phyloP scores from a whole-genome alignment of 2,797 vertebrate genomes.

The Coracias cyanogaster region DNA sequence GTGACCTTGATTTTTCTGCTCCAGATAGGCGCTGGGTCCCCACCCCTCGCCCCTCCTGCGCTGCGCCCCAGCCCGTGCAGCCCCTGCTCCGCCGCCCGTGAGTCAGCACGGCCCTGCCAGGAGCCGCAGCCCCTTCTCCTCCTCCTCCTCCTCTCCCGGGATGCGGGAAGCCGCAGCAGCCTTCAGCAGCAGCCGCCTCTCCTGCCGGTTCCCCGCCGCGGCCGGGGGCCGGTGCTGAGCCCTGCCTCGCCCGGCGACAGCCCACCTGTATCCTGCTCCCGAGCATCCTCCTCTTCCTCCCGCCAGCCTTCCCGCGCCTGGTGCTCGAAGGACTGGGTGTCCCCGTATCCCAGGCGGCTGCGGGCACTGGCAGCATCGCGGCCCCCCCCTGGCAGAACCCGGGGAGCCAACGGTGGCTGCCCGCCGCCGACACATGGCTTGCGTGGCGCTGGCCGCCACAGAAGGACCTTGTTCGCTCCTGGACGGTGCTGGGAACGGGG shows the following conservation, averaged over 20 bases:
- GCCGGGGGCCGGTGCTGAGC: not conserved
- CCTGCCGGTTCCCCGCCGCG: not conserved
- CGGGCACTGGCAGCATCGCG: not conserved
- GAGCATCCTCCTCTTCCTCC: not conserved
- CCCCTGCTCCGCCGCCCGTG: slow-evolving; percentile 55
- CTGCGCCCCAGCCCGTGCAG: not conserved
- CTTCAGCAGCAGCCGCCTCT: not conserved
- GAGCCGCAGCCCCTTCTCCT: not conserved
- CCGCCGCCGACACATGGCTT: not conserved
- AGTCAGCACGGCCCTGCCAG: slow-evolving; percentile 78
- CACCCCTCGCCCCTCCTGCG: slow-evolving; percentile 47
- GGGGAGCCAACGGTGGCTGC: not conserved
- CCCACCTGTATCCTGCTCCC: not conserved
- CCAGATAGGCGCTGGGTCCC: slow-evolving; percentile 19
- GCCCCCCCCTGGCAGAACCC: not conserved
- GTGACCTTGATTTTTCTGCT: slow-evolving; percentile 61
- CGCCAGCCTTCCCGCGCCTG: not conserved
- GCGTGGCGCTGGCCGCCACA: not conserved
- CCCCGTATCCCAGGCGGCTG: not conserved
- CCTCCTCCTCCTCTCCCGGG: not conserved
- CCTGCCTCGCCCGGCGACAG: not conserved
- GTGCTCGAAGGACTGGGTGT: not conserved
- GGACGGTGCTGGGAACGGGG: not conserved
- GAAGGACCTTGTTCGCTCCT: slow-evolving; percentile 25
- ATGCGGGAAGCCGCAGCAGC: not conserved